Conservation (phyloP, 2,888 invertebrate species). For the Hecatera dysodea region DNA sequence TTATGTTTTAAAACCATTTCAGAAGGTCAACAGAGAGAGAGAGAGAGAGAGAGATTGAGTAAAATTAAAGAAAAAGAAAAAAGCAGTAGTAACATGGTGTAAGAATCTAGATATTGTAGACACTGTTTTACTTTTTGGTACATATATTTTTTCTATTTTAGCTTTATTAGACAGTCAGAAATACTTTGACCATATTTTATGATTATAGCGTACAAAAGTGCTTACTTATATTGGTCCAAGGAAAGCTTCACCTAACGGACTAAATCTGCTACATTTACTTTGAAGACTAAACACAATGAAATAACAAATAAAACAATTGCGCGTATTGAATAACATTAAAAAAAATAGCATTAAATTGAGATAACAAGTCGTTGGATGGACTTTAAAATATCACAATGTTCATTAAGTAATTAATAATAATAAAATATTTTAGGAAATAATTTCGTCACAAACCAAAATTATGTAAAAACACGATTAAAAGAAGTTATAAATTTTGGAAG, state of each 20-base stretch:
- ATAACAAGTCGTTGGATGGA: constrained; percentile 77
- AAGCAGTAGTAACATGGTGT: neutral
- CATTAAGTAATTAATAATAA: constrained; percentile 46
- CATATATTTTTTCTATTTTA: neutral
- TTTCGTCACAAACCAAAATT: constrained; percentile 5
- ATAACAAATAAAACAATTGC: constrained; percentile 59
- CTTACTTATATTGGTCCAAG: constrained; percentile 42
- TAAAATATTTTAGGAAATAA: constrained; percentile 18
- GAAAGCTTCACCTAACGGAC: constrained; percentile 41
- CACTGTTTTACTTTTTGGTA: neutral
- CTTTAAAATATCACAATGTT: constrained; percentile 76
- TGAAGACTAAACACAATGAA: constrained; percentile 33
- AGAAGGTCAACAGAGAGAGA: neutral
- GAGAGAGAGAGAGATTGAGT: neutral
- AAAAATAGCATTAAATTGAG: constrained; percentile 65
- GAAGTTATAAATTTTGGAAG: neutral
- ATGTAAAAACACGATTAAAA: constrained; percentile 13
- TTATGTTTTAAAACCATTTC: neutral
- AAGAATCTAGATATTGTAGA: neutral
- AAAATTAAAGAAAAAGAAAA: neutral
- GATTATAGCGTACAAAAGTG: constrained; percentile 15
- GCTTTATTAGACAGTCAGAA: neutral
- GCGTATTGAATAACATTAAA: constrained; percentile 60
- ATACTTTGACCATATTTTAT: constrained; percentile 12
- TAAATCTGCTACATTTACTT: constrained; percentile 24